Conservation (phyloP, 2,113 vertebrate species). For the Bufo gargarizans region DNA sequence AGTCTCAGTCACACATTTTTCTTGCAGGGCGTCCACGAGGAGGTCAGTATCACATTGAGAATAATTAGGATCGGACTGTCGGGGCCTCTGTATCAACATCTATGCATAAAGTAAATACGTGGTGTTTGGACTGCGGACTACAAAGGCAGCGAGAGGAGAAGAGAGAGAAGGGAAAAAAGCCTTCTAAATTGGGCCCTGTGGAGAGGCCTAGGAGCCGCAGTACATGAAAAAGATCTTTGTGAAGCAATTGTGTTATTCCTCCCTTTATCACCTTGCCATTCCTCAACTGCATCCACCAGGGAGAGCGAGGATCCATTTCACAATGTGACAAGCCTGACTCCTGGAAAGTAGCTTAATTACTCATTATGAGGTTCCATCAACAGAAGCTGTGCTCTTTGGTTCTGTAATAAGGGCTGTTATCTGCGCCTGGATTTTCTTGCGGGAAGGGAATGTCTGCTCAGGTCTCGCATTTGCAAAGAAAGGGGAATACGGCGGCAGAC, state of each 20-base stretch:
- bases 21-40: background rate
- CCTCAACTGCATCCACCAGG: constrained; percentile 69
- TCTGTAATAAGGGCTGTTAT: constrained; percentile 76
- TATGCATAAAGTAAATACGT: constrained; percentile 43
- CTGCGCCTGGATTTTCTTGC: constrained; percentile 78
- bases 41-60: constrained; percentile 41
- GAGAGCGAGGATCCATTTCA: constrained; percentile 68
- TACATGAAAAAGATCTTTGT: constrained; percentile 63
- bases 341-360: constrained; percentile 77
- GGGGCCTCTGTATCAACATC: constrained; percentile 25
- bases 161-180: background rate
- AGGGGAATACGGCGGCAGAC: constrained; percentile 79
- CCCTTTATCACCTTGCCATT: constrained; percentile 71
- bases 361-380: constrained; percentile 79
- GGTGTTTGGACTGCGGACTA: constrained; percentile 44
- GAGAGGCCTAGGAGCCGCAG: constrained; percentile 3
- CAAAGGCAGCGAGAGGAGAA: constrained; percentile 34
- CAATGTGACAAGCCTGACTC: constrained; percentile 71
- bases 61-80: constrained; percentile 23
- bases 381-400: constrained; percentile 75
- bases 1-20: background rate
- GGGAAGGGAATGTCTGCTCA: constrained; percentile 68
- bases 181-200: background rate
- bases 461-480: constrained; percentile 73
- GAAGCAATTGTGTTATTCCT: constrained; percentile 67